Percentiles rank a stretch among this genome's conserved stretches.
Conservation (phyloP, 2,888 invertebrate genomes). For the Folsomia candida region DNA sequence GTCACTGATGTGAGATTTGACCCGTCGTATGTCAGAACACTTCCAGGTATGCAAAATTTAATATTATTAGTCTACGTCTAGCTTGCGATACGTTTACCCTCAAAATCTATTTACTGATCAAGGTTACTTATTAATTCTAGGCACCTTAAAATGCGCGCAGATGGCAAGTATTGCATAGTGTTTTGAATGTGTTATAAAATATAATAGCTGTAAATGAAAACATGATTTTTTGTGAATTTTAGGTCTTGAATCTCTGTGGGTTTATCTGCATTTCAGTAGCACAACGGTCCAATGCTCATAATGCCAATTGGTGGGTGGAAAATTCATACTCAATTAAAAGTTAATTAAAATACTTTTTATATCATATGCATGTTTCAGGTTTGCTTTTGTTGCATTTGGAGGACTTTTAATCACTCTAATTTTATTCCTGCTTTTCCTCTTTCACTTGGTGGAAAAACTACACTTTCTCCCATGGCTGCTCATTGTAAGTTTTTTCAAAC, state of each 20-base stretch:
- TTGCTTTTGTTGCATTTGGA: slow-evolving; percentile 74
- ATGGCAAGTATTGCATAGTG: slow-evolving; percentile 62
- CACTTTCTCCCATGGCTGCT: slow-evolving; percentile 83
- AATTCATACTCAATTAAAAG: slow-evolving; percentile 57
- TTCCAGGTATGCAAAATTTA: too few relatives aligned
- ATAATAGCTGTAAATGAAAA: too few relatives aligned
- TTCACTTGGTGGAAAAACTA: slow-evolving; percentile 81
- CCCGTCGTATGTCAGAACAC: slow-evolving; percentile 65
- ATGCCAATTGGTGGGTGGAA: slow-evolving; percentile 72
- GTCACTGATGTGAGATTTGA: slow-evolving; percentile 69
- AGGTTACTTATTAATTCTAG: too few relatives aligned
- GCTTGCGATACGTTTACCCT: too few relatives aligned
- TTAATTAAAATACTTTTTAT: slow-evolving; percentile 66
- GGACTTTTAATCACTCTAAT: slow-evolving; percentile 83
- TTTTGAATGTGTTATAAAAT: too few relatives aligned
- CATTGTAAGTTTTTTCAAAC: slow-evolving; percentile 62
- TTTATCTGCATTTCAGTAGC: slow-evolving; percentile 77
- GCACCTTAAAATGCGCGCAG: slow-evolving; percentile 64
- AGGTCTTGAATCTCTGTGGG: slow-evolving; percentile 70
- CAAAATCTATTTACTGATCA: too few relatives aligned
- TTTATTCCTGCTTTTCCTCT: slow-evolving; percentile 73
- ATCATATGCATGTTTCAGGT: too few relatives aligned
- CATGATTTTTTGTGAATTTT: too few relatives aligned
- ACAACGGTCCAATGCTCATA: slow-evolving; percentile 58
- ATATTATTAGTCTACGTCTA: slow-evolving; percentile 62